Conservation (phyloP, 2,797 vertebrate species). For the Sebastes iracundus region DNA sequence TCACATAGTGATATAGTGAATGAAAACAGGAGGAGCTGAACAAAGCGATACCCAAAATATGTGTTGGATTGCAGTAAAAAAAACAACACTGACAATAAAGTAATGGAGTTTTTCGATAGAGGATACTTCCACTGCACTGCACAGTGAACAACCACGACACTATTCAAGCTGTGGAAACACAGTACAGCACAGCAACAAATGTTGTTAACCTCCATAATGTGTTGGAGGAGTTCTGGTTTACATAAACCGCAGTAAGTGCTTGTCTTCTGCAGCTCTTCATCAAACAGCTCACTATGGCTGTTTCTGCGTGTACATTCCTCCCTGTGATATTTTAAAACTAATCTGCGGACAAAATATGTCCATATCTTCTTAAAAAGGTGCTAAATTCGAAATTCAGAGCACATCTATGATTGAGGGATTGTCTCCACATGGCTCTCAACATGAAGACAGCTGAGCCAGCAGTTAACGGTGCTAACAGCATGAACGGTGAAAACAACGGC, state of each 20-base stretch:
- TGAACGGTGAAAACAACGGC: too few relatives aligned
- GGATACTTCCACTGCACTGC: too few relatives aligned
- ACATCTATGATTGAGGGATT: background rate
- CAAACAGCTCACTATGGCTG: too few relatives aligned
- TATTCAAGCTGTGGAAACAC: background rate
- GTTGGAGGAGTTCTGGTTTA: background rate
- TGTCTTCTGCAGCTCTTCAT: too few relatives aligned
- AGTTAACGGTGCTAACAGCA: too few relatives aligned
- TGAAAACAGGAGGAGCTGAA: background rate
- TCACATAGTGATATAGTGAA: background rate
- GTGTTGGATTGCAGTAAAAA: background rate
- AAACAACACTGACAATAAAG: background rate
- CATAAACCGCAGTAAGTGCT: too few relatives aligned
- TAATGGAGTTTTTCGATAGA: background rate
- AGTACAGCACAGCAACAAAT: background rate
- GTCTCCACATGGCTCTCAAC: too few relatives aligned
- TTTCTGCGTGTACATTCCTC: too few relatives aligned
- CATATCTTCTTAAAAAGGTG: background rate
- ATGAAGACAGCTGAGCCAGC: too few relatives aligned
- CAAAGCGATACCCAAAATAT: background rate
- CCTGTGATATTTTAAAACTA: background rate
- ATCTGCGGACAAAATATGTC: background rate
- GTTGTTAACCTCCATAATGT: background rate
- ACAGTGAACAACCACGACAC: background rate
- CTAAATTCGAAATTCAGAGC: background rate